Evolutionary conservation across 2,113 vertebrate genomes (phyloP).

Genomic region (Rhabdornis inornatus): DNA sequence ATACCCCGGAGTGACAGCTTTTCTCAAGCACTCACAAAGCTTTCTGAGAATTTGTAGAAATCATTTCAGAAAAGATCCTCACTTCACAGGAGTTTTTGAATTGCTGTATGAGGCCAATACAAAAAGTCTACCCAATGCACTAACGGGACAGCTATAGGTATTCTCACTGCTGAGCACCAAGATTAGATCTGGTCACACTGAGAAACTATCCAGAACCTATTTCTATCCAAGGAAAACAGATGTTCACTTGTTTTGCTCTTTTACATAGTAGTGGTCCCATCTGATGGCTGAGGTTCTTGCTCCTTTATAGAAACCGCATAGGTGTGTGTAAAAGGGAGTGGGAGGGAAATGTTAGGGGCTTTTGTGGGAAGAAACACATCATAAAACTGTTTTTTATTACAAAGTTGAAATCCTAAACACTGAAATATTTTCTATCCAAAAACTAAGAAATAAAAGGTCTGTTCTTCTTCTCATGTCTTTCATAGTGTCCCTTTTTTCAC

Average conservation of each 20-base stretch:
- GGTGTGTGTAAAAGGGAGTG: neutral
- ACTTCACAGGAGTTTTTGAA: slow-evolving; percentile 10
- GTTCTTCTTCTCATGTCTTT: neutral
- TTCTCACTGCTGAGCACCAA: neutral
- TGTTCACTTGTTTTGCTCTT: neutral
- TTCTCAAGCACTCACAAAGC: slow-evolving; percentile 34
- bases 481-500: neutral
- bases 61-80: slow-evolving; percentile 16
- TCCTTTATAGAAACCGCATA: neutral
- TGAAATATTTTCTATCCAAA: neutral
- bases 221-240: neutral
- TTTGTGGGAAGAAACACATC: neutral
- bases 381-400: neutral
- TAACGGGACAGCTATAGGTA: neutral
- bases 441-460: neutral
- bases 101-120: neutral
- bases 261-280: neutral
- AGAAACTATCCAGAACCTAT: neutral
- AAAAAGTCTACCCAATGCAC: neutral
- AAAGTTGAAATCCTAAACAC: neutral
- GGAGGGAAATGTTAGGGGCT: neutral
- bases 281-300: neutral
- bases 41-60: slow-evolving; percentile 13
- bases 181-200: neutral
- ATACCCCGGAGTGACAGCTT: neutral